Conservation (phyloP, 1,140 invertebrate species). For the Caenorhabditis latens region DNA sequence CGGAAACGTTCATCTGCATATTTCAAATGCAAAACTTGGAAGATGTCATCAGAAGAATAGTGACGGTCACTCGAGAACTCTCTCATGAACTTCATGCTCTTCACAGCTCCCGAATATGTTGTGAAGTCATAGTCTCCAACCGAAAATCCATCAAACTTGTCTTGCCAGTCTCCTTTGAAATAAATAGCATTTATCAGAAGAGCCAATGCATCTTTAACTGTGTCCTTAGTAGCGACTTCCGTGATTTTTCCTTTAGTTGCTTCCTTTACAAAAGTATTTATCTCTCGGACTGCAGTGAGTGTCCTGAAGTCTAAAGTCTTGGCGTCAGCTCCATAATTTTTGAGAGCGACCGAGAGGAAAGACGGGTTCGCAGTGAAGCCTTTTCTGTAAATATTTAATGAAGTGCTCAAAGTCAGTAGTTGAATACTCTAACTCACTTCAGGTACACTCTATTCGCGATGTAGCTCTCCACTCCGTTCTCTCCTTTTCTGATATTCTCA, state of each 20-base stretch:
- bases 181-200: conserved; percentile 57
- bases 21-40: conserved; percentile 7
- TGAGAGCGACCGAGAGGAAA: conserved; percentile 17
- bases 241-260: conserved; percentile 55
- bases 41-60: conserved; percentile 28
- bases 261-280: conserved; percentile 53
- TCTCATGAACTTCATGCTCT: conserved; percentile 10
- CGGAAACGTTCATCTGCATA: not conserved
- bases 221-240: not conserved
- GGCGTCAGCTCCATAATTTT: conserved; percentile 55
- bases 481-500: not conserved
- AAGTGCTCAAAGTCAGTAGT: not conserved
- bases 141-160: conserved; percentile 14
- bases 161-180: conserved; percentile 55
- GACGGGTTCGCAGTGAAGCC: conserved; percentile 14
- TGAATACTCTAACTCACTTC: not conserved
- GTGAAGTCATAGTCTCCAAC: conserved; percentile 1
- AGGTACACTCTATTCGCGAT: conserved; percentile 48
- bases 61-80: not conserved
- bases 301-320: conserved; percentile 16
- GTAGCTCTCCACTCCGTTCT: not conserved
- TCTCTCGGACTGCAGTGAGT: not conserved
- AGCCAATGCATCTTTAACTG: conserved; percentile 35
- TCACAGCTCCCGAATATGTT: not conserved
- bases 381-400: not conserved